Conservation (phyloP, 1,140 invertebrate species). For the Halesus radiatus region DNA sequence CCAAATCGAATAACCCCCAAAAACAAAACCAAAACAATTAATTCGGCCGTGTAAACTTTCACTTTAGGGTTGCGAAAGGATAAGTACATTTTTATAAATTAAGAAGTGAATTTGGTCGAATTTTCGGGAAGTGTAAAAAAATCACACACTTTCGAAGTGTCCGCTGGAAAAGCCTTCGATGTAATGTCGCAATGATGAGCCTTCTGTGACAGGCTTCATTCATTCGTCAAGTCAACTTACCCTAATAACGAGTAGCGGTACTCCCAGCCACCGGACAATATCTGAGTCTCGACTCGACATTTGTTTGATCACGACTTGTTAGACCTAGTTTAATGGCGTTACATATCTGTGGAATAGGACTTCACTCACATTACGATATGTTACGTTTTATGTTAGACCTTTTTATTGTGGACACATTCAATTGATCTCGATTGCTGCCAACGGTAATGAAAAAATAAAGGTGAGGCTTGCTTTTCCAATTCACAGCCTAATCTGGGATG, state of each 20-base stretch:
- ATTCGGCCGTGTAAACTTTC: not conserved
- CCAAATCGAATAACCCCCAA: slow-evolving; percentile 17
- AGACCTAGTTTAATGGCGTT: slow-evolving; percentile 38
- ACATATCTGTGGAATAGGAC: slow-evolving; percentile 1
- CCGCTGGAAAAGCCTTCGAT: slow-evolving; percentile 39
- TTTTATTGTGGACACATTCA: slow-evolving; percentile 14
- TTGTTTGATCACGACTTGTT: slow-evolving; percentile 54
- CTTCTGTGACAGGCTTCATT: slow-evolving; percentile 5
- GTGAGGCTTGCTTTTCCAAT: not conserved
- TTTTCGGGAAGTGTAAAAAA: not conserved
- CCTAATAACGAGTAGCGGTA: slow-evolving; percentile 54
- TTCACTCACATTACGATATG: not conserved
- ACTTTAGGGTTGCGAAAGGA: not conserved
- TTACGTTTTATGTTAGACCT: slow-evolving; percentile 7
- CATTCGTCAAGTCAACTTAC: slow-evolving; percentile 41
- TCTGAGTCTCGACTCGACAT: slow-evolving; percentile 17
- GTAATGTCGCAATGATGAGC: slow-evolving; percentile 12
- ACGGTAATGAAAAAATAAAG: slow-evolving; percentile 9
- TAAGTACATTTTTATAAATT: slow-evolving; percentile 2
- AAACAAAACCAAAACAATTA: slow-evolving; percentile 10
- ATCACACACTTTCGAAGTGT: slow-evolving; percentile 26
- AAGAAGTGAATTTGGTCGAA: not conserved
- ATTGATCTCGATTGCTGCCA: slow-evolving; percentile 1
- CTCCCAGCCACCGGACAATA: slow-evolving; percentile 27
- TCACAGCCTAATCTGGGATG: slow-evolving; percentile 5